These are phyloP conservation scores for Pyrrhia umbra DNA, from an alignment of 2,888 invertebrate species.

Conservation along the genomic window DNA sequence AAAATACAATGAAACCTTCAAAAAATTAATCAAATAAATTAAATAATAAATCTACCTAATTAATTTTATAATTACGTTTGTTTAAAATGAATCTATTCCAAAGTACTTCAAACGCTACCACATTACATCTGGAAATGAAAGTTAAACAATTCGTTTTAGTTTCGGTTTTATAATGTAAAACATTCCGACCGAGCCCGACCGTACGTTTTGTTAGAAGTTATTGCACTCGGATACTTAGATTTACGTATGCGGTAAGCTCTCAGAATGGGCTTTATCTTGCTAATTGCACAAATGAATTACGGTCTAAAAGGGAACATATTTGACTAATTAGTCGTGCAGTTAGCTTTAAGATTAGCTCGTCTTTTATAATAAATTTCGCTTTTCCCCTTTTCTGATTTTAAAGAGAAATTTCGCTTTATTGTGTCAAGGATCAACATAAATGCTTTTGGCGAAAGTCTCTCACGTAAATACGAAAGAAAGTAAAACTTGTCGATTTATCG, in stretches of 20 bases:
- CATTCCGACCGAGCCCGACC: conserved; percentile 42
- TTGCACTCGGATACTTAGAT: conserved; percentile 53
- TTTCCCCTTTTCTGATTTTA: conserved; percentile 16
- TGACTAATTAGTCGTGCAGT: conserved; percentile 57
- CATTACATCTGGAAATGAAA: conserved; percentile 40
- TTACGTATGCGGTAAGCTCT: conserved; percentile 57
- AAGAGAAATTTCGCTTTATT: conserved; percentile 55
- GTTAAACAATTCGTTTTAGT: conserved; percentile 36
- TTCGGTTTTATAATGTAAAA: conserved; percentile 46
- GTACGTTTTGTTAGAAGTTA: conserved; percentile 52
- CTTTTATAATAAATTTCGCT: conserved; percentile 21
- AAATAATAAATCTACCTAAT: conserved; percentile 24
- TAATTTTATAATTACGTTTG: not conserved
- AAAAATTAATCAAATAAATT: no score
- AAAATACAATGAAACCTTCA: conserved; percentile 28
- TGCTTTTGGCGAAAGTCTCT: conserved; percentile 71
- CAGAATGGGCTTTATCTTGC: conserved; percentile 61
- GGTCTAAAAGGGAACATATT: conserved; percentile 56
- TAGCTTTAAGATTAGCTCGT: conserved; percentile 35
- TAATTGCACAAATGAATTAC: conserved; percentile 66
- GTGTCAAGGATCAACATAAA: conserved; percentile 51
- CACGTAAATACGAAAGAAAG: conserved; percentile 72
- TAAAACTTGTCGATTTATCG: conserved; percentile 65
- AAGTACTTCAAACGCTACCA: conserved; percentile 14
- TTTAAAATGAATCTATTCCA: conserved; percentile 8